Percentiles rank a stretch among this genome's conserved stretches.
Evolutionary conservation across 2,797 vertebrate species (phyloP).

Genomic region (Xiphorhynchus erythropygius): DNA sequence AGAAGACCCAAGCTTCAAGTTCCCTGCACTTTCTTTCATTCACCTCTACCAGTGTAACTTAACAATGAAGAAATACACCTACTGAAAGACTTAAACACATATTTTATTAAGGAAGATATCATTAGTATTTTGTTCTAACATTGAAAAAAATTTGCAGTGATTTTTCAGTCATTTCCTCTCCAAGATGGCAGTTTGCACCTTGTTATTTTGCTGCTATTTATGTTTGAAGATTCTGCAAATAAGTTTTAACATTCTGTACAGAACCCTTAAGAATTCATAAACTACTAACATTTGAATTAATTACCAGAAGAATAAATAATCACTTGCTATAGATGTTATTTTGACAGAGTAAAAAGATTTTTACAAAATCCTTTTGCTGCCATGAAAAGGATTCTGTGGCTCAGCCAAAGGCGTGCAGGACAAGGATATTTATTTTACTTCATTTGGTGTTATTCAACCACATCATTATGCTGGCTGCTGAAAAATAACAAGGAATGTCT

Average conservation of each 20-base stretch:
- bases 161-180: neutral
- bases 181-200: neutral
- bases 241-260: neutral
- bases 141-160: neutral
- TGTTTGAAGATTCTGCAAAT: neutral
- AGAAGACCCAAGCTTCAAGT: neutral
- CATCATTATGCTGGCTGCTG: conserved; percentile 48
- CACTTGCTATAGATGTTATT: neutral
- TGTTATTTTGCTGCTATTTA: neutral
- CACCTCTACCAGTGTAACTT: neutral
- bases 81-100: neutral
- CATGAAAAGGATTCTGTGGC: conserved; percentile 45
- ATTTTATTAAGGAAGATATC: neutral
- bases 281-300: neutral
- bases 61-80: neutral
- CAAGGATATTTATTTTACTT: conserved; percentile 43
- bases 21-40: neutral
- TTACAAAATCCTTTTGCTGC: neutral
- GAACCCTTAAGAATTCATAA: neutral
- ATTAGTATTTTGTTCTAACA: neutral
- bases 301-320: neutral
- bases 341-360: neutral
- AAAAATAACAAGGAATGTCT: conserved; percentile 48
- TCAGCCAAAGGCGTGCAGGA: conserved; percentile 12
- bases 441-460: conserved; percentile 64